These are phyloP conservation scores for Mya arenaria DNA, from an alignment of 1,140 invertebrate species.

Conservation along the genomic window DNA sequence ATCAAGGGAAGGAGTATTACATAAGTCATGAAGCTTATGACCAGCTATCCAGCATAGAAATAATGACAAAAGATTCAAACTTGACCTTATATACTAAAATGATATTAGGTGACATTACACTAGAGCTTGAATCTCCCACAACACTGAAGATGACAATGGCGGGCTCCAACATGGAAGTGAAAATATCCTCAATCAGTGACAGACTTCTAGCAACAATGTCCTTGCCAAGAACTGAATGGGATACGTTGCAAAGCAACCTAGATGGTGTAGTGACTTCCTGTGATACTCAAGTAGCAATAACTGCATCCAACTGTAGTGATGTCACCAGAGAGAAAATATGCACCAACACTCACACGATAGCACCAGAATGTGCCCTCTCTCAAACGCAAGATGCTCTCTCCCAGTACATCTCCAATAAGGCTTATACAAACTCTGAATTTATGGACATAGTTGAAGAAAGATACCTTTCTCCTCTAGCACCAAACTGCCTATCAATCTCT, in stretches of 20 bases:
- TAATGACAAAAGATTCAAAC: conserved; percentile 14
- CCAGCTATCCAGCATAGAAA: conserved; percentile 34
- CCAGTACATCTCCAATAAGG: not conserved
- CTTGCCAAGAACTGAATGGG: conserved; percentile 35
- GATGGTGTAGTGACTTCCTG: conserved; percentile 32
- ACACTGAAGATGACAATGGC: conserved; percentile 42
- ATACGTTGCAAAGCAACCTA: not conserved
- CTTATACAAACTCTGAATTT: conserved; percentile 20
- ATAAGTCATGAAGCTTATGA: conserved; percentile 39
- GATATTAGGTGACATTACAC: conserved; percentile 28
- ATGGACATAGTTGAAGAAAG: conserved; percentile 31
- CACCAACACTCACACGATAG: conserved; percentile 7
- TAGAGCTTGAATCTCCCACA: conserved; percentile 35
- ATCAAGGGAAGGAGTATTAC: conserved; percentile 34
- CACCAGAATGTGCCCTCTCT: conserved; percentile 1
- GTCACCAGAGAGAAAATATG: conserved; percentile 23
- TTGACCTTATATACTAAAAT: conserved; percentile 23
- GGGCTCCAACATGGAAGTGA: conserved; percentile 10
- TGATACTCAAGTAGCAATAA: conserved; percentile 40
- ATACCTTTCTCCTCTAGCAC: conserved; percentile 33
- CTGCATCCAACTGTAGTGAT: conserved; percentile 20
- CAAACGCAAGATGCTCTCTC: conserved; percentile 28
- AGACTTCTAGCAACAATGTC: conserved; percentile 30
- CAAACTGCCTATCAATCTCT: conserved; percentile 38
- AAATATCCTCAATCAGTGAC: conserved; percentile 32